Percentiles rank a stretch among this genome's conserved stretches.
These are phyloP conservation scores for Corapipo altera DNA, from an alignment of 2,113 vertebrate genomes.

Conservation along the genomic window DNA sequence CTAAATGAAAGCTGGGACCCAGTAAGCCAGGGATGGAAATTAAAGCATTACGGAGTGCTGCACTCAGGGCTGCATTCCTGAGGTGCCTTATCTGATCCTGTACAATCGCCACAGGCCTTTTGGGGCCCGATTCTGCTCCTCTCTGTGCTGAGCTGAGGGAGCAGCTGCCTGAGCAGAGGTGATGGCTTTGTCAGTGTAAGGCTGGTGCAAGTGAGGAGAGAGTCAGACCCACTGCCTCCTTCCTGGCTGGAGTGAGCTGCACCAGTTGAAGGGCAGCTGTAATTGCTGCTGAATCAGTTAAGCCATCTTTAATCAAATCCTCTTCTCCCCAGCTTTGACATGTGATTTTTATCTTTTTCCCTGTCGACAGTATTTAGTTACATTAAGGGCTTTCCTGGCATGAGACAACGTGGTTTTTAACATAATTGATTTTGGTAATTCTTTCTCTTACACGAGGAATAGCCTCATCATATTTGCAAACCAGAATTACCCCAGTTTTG, in stretches of 20 bases:
- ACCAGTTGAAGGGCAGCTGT: background rate
- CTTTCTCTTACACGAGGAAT: background rate
- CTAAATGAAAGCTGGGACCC: slow-evolving; percentile 18
- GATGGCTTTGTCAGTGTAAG: background rate
- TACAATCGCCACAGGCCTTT: background rate
- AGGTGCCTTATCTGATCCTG: slow-evolving; percentile 56
- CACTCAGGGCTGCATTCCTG: slow-evolving; percentile 45
- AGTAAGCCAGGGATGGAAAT: slow-evolving; percentile 10
- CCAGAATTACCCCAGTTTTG: background rate
- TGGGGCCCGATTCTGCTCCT: background rate
- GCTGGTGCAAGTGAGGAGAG: background rate
- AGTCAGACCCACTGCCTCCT: background rate
- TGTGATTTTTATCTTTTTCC: slow-evolving; percentile 41
- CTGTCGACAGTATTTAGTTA: slow-evolving; percentile 37
- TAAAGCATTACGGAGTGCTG: background rate
- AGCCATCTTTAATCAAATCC: slow-evolving; percentile 42
- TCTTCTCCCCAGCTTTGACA: slow-evolving; percentile 10
- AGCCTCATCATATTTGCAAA: background rate
- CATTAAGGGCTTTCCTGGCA: slow-evolving; percentile 35
- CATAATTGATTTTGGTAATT: background rate
- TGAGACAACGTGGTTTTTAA: slow-evolving; percentile 2
- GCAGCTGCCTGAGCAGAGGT: background rate
- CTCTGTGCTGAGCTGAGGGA: background rate
- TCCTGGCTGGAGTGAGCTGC: background rate
- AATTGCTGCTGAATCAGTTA: slow-evolving; percentile 38